phyloP scores from a whole-genome alignment of 2,888 invertebrate genomes.

The Agonopterix alstromeriana region DNA sequence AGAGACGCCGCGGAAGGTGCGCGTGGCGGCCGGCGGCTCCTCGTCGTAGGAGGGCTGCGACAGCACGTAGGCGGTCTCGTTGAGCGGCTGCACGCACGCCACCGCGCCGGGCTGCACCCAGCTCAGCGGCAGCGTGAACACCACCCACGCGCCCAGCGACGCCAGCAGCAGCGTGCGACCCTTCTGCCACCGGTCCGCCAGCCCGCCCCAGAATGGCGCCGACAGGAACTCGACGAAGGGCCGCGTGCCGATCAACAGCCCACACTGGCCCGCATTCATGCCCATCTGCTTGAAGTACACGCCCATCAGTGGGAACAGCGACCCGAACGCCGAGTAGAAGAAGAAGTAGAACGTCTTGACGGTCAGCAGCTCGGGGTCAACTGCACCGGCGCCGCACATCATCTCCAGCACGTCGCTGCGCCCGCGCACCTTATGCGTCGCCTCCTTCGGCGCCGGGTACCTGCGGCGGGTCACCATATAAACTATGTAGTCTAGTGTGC shows the following conservation, averaged over 20 bases:
- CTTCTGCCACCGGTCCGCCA: constrained; percentile 93
- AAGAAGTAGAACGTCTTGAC: constrained; percentile 99
- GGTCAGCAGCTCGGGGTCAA: constrained; percentile 93
- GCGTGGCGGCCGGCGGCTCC: constrained; percentile 28
- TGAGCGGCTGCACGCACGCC: constrained; percentile 83
- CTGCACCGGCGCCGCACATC: constrained; percentile 84
- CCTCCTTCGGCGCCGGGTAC: constrained; percentile 91
- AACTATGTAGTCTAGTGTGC: too few species aligned
- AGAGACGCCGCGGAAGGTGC: constrained; percentile 33
- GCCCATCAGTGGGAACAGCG: constrained; percentile 97
- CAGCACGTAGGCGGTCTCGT: constrained; percentile 78
- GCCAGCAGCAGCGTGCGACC: constrained; percentile 92
- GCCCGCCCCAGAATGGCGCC: constrained; percentile 98
- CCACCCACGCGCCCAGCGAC: constrained; percentile 95
- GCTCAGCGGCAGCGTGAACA: constrained; percentile 96
- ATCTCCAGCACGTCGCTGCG: constrained; percentile 90
- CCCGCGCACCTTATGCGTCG: constrained; percentile 92
- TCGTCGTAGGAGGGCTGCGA: constrained; percentile 76
- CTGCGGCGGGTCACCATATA: constrained; percentile 41
- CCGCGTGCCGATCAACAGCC: constrained; percentile 94
- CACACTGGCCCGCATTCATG: constrained; percentile 98
- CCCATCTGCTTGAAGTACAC: constrained; percentile 99
- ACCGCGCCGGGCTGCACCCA: constrained; percentile 96
- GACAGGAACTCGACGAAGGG: constrained; percentile 98
- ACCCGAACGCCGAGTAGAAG: constrained; percentile 99